phyloP scores from a whole-genome alignment of 2,797 vertebrate genomes.

The Spea hammondii region DNA sequence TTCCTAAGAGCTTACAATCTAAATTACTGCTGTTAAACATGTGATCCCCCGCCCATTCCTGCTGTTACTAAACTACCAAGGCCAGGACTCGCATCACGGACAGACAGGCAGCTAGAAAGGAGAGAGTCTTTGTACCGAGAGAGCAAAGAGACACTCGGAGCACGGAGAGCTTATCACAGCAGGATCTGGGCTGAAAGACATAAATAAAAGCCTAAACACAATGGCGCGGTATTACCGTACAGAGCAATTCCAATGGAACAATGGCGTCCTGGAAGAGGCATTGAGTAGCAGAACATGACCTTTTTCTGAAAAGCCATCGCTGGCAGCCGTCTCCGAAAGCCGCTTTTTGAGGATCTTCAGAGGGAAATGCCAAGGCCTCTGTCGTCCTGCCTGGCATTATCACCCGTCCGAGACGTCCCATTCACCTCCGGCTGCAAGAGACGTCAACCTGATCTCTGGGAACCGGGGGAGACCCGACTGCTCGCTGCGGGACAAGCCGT shows the following conservation, averaged over 20 bases:
- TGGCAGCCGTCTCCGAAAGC: not conserved
- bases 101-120: too few relatives aligned
- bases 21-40: too few relatives aligned
- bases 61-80: too few relatives aligned
- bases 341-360: constrained; percentile 15
- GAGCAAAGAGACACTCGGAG: not conserved
- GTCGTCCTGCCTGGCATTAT: not conserved
- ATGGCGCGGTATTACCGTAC: not conserved
- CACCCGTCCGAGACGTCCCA: not conserved
- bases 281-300: not conserved
- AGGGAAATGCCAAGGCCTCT: constrained; percentile 36
- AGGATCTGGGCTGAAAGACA: not conserved
- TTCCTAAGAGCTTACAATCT: too few relatives aligned
- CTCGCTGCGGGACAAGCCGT: not conserved
- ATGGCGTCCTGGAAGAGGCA: not conserved
- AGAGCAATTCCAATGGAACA: constrained; percentile 4
- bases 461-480: not conserved
- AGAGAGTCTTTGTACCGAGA: too few relatives aligned
- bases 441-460: not conserved
- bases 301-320: constrained; percentile 28
- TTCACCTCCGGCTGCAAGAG: not conserved
- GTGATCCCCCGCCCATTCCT: too few relatives aligned
- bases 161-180: not conserved
- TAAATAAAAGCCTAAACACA: constrained; percentile 2
- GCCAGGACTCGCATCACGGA: not conserved